Percentiles rank a stretch among this genome's conserved stretches.
Conservation (phyloP, 2,113 vertebrate species). For the Ascaphus truei region DNA sequence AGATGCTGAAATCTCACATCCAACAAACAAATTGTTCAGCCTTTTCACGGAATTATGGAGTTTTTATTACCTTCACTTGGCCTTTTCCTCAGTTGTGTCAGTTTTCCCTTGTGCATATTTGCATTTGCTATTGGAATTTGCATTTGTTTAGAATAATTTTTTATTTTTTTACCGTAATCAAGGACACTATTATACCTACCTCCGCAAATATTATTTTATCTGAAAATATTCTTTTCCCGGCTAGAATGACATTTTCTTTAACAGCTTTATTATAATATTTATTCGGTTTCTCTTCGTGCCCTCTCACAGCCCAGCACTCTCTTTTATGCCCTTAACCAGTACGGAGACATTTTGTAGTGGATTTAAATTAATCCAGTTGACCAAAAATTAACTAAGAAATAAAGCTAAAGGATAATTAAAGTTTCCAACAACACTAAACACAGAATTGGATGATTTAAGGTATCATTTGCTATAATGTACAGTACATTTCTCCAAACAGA, state of each 20-base stretch:
- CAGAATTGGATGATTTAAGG: background rate
- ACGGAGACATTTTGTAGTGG: slow-evolving; percentile 15
- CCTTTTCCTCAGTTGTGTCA: slow-evolving; percentile 14
- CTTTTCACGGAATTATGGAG: background rate
- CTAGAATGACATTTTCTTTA: slow-evolving; percentile 21
- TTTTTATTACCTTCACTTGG: slow-evolving; percentile 3
- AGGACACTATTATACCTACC: slow-evolving; percentile 6
- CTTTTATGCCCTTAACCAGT: slow-evolving; percentile 1
- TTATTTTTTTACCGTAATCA: slow-evolving; percentile 23
- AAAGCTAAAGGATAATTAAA: background rate
- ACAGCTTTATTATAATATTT: slow-evolving; percentile 11
- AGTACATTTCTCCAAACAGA: too few relatives aligned
- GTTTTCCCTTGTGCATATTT: slow-evolving; percentile 6
- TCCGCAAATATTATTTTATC: slow-evolving; percentile 20
- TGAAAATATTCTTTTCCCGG: slow-evolving; percentile 24
- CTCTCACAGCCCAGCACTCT: slow-evolving; percentile 13
- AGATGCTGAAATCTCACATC: too few relatives aligned
- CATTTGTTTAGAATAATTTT: too few relatives aligned
- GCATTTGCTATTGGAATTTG: slow-evolving; percentile 16
- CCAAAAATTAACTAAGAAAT: background rate
- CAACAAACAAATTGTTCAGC: too few relatives aligned
- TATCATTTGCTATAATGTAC: too few relatives aligned
- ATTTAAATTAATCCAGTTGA: slow-evolving; percentile 12
- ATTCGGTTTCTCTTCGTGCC: slow-evolving; percentile 13
- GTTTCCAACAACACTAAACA: background rate